Evolutionary conservation across 2,113 vertebrate genomes (phyloP).

Genomic region (Tetrao urogallus): DNA sequence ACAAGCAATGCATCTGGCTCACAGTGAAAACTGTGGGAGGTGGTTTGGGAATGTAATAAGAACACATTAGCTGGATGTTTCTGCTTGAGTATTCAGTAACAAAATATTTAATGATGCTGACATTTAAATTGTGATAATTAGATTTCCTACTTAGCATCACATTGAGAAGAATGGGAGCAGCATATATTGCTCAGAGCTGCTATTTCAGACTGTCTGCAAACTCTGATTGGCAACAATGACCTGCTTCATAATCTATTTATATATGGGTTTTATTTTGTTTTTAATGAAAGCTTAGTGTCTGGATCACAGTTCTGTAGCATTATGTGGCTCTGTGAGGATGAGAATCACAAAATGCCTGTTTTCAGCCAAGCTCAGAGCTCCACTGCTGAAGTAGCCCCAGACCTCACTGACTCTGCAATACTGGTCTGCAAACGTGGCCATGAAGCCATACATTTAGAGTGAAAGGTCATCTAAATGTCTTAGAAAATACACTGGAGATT

Average conservation of each 20-base stretch:
- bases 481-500: neutral
- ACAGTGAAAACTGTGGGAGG: neutral
- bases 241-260: conserved; percentile 62
- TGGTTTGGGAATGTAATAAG: conserved; percentile 7
- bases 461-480: neutral
- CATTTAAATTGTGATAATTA: conserved; percentile 53
- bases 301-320: conserved; percentile 52
- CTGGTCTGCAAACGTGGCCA: neutral
- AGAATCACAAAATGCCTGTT: conserved; percentile 25
- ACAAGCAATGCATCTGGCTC: conserved; percentile 12
- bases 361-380: neutral
- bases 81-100: conserved; percentile 23
- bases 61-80: conserved; percentile 34
- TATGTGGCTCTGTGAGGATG: conserved; percentile 7
- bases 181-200: conserved; percentile 32
- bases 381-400: neutral
- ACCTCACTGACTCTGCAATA: neutral
- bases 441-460: neutral
- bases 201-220: conserved; percentile 67
- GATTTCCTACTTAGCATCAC: conserved; percentile 49
- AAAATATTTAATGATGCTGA: conserved; percentile 67
- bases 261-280: conserved; percentile 37
- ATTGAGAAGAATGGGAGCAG: conserved; percentile 52
- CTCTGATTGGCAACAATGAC: conserved; percentile 63
- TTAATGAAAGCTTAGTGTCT: conserved; percentile 52